Evolutionary conservation across 2,888 invertebrate species (phyloP).

Genomic region (Drosophila koepferae): DNA sequence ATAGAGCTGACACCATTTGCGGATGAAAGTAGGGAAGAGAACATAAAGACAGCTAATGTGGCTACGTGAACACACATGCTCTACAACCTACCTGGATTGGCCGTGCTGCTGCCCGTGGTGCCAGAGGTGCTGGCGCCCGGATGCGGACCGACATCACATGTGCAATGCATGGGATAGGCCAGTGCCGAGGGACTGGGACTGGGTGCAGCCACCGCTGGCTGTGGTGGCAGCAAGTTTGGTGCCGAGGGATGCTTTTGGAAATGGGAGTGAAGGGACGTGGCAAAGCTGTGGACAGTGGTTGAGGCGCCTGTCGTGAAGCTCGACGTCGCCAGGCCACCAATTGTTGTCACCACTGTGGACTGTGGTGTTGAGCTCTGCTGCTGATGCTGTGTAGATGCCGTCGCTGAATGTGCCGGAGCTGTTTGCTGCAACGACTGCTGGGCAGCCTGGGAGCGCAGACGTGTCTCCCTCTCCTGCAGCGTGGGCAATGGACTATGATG

Average conservation of each 20-base stretch:
- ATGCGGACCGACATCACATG: slow-evolving; percentile 83
- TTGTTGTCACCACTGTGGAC: slow-evolving; percentile 12
- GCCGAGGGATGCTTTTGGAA: slow-evolving; percentile 84
- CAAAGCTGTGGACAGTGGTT: slow-evolving; percentile 44
- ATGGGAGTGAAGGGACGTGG: slow-evolving; percentile 79
- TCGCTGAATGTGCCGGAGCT: slow-evolving; percentile 32
- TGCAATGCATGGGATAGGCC: slow-evolving; percentile 80
- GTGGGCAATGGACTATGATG: slow-evolving; percentile 83
- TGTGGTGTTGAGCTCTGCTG: slow-evolving; percentile 28
- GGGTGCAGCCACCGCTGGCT: slow-evolving; percentile 70
- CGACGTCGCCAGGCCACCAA: slow-evolving; percentile 31
- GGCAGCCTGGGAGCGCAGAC: slow-evolving; percentile 67
- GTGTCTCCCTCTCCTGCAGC: slow-evolving; percentile 79
- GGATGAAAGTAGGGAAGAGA: slow-evolving; percentile 26
- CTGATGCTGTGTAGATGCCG: slow-evolving; percentile 26
- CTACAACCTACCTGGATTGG: slow-evolving; percentile 85
- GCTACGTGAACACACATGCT: slow-evolving; percentile 77
- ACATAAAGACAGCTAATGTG: slow-evolving; percentile 29
- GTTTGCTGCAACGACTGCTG: slow-evolving; percentile 55
- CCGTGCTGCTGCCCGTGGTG: slow-evolving; percentile 57
- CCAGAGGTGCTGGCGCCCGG: slow-evolving; percentile 48
- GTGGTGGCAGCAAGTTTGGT: slow-evolving; percentile 79
- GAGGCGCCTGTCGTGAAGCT: slow-evolving; percentile 34
- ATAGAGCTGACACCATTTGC: slow-evolving; percentile 35
- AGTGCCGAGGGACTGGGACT: slow-evolving; percentile 82